Base-by-base conservation (phyloP, 2,113 vertebrate genomes). In the Zosterops lateralis region DNA sequence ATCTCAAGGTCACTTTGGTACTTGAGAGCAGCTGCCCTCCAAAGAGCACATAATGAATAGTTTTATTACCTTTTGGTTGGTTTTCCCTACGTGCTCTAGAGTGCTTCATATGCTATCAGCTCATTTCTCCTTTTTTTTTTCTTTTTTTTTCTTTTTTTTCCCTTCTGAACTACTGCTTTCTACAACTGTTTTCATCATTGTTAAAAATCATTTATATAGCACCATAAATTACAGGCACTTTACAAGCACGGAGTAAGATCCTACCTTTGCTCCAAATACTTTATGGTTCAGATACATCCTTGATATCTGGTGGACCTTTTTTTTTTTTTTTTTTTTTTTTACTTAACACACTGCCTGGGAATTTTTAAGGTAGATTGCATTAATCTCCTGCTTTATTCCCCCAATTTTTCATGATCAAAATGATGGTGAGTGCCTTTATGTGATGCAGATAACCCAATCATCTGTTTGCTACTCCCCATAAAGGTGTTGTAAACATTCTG, bases 121-220 rank as follows among this genome's bases (percentile, higher is more conserved):
- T 88, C 50, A 42, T 86, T 95, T 87, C 53, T 78, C 34, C 34
- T 32, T 21, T 66, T 40, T 40, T 62, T 12, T 5, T 4, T 29
- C 32, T 29, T 21, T 66, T 40, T 51, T 12, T 9, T 60, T 47
- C 10, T 12, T 60, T 53, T 34, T 48, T 38, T 20, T 32, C 3
- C 0, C 9, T 50, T 57, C 31, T 71, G 38, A 87, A 65, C 53
- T 82, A 14, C n/a, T 65, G 80, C 78, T 87, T 85, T 79, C 71
- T 84, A 58, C 45, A 84, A 79, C 66, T 91, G 54, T 87, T 94
- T 95, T 85, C 36, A 53, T 82, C 74, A 18, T 61, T 73, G 62
- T 84, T 92, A 91, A 91, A 87, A 93, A 90, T 75, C 57, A 62
- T 83, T 91, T 92, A 29, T 92, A 82, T 62, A 58, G 62, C 38